These are phyloP conservation scores for Eupleurogrammus muticus DNA, from an alignment of 2,797 vertebrate genomes.

Conservation along the genomic window DNA sequence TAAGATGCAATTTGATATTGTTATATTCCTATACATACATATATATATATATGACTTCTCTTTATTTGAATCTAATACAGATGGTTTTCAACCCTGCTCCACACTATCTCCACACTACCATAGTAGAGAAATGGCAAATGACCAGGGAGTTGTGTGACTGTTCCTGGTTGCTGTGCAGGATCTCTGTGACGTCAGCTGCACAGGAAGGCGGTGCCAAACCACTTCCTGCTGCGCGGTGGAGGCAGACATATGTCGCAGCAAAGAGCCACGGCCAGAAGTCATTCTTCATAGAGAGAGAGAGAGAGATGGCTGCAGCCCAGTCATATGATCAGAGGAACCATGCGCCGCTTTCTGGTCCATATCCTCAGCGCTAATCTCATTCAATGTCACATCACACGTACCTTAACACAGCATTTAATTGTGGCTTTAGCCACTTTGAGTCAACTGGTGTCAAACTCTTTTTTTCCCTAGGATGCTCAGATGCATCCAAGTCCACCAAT, in stretches of 20 bases:
- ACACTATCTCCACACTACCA: background rate
- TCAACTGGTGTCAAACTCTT: constrained; percentile 7
- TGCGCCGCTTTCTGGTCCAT: constrained; percentile 11
- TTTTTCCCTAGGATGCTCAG: constrained; percentile 26
- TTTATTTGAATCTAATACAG: background rate
- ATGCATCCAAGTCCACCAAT: constrained; percentile 22
- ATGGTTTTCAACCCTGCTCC: background rate
- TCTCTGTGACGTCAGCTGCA: constrained; percentile 68
- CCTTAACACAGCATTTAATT: background rate
- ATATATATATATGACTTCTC: background rate
- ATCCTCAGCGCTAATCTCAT: constrained; percentile 13
- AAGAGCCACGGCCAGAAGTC: constrained; percentile 66
- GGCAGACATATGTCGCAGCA: constrained; percentile 76
- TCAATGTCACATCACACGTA: constrained; percentile 15
- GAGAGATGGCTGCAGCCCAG: constrained; percentile 11
- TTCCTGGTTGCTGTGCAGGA: constrained; percentile 53
- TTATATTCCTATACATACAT: no score
- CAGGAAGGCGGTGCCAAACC: constrained; percentile 61
- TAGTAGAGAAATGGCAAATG: constrained; percentile 22
- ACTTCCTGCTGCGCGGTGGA: constrained; percentile 71
- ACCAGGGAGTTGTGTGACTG: constrained; percentile 38
- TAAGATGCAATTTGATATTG: no score
- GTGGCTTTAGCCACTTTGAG: constrained; percentile 1
- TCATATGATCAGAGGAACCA: constrained; percentile 30
- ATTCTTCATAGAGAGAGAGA: constrained; percentile 23